Conservation (phyloP, 2,888 invertebrate species). For the Spodoptera exigua region DNA sequence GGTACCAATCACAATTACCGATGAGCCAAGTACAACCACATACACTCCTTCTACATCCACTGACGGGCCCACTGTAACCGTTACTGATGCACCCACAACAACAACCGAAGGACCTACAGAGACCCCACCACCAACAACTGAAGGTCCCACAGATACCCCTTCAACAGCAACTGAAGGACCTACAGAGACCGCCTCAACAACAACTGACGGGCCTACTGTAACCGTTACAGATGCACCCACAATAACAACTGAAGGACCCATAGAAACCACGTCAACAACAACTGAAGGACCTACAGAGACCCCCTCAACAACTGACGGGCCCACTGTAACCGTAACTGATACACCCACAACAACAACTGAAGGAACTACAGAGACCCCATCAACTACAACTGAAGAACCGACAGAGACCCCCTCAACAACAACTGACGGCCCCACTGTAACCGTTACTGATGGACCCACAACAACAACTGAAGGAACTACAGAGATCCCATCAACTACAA, state of each 20-base stretch:
- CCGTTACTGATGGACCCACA: background rate
- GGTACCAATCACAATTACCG: background rate
- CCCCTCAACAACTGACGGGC: conserved; percentile 10
- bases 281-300: conserved; percentile 15
- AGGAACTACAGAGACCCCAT: background rate
- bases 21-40: background rate
- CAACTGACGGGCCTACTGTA: too few relatives aligned
- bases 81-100: conserved; percentile 16
- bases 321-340: conserved; percentile 10
- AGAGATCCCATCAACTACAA: background rate
- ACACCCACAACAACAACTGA: background rate
- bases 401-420: background rate
- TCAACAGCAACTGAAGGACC: conserved; percentile 1
- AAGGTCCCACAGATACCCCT: conserved; percentile 3
- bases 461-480: conserved; percentile 6
- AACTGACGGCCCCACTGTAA: background rate
- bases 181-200: conserved; percentile 1
- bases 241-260: conserved; percentile 15
- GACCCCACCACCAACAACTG: background rate
- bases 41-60: conserved; percentile 7
- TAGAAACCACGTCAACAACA: conserved; percentile 27
- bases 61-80: background rate
- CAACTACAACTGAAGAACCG: background rate
- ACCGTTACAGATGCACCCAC: too few relatives aligned
- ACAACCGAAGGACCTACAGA: conserved; percentile 10